Evolutionary conservation across 1,140 invertebrate genomes (phyloP).

Genomic region (Bombus pyrosoma): DNA sequence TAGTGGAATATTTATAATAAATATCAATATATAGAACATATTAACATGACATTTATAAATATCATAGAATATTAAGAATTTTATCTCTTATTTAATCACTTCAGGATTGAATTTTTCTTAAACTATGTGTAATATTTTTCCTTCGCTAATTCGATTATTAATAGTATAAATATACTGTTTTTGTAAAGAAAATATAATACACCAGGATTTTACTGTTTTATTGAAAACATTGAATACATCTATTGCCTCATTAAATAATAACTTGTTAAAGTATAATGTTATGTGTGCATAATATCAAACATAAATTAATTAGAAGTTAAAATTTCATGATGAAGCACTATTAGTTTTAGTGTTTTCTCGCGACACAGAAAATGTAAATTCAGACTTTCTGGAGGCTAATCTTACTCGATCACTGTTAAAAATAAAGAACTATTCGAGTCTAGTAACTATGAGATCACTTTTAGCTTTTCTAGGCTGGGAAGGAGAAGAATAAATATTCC

Average conservation of each 20-base stretch:
- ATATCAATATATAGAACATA: background rate
- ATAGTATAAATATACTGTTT: no score
- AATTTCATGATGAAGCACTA: background rate
- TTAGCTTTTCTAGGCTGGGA: background rate
- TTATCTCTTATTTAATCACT: no score
- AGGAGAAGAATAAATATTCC: constrained; percentile 15
- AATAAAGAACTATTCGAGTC: background rate
- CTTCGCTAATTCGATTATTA: no score
- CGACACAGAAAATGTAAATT: background rate
- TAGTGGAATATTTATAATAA: constrained; percentile 19
- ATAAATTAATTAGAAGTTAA: no score
- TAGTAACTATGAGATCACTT: no score
- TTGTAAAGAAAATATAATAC: no score
- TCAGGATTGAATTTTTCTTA: no score
- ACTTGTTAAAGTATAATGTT: no score
- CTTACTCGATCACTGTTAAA: background rate
- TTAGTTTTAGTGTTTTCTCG: background rate
- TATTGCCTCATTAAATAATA: background rate
- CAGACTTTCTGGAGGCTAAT: background rate
- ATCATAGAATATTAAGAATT: background rate
- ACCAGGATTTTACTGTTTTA: no score
- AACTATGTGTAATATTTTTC: no score
- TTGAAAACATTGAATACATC: no score
- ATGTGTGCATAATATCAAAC: no score
- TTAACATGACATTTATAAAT: background rate